A percentile compares a stretch with the other conserved stretches of the same genome.
These are phyloP conservation scores for Sinocyclocheilus anshuiensis DNA, from an alignment of 2,113 vertebrate genomes.

Conservation along the genomic window DNA sequence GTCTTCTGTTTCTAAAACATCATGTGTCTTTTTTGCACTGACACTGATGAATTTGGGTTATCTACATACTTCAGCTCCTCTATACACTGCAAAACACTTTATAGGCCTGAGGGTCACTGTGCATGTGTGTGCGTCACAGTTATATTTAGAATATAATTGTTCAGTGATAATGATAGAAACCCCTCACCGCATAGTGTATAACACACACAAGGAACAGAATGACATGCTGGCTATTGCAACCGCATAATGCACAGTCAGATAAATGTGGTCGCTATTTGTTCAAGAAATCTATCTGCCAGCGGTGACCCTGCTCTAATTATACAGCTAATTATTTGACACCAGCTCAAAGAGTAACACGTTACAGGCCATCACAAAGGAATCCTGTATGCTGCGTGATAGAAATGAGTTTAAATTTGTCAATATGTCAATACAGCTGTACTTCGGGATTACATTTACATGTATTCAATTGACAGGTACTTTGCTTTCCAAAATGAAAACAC, in stretches of 20 bases:
- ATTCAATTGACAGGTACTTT: no score
- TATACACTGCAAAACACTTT: slow-evolving; percentile 11
- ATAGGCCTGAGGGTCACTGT: slow-evolving; percentile 19
- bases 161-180: slow-evolving; percentile 42
- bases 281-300: slow-evolving; percentile 13
- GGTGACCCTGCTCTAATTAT: slow-evolving; percentile 11
- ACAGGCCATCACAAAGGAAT: not conserved
- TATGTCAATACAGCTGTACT: not conserved
- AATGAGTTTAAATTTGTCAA: not conserved
- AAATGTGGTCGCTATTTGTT: slow-evolving; percentile 27
- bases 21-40: not conserved
- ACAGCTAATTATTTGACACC: slow-evolving; percentile 11
- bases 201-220: not conserved
- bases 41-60: slow-evolving; percentile 28
- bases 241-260: not conserved
- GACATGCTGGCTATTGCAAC: not conserved
- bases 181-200: slow-evolving; percentile 29
- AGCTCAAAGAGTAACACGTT: not conserved
- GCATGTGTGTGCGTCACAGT: slow-evolving; percentile 12
- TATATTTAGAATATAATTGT: slow-evolving; percentile 53
- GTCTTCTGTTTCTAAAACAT: not conserved
- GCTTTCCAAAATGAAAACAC: no score
- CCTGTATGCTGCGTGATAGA: not conserved
- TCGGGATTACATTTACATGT: not conserved
- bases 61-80: slow-evolving; percentile 7